Evolutionary conservation across 2,113 vertebrate species (phyloP).

Genomic region (Choloepus hoffmanni): DNA sequence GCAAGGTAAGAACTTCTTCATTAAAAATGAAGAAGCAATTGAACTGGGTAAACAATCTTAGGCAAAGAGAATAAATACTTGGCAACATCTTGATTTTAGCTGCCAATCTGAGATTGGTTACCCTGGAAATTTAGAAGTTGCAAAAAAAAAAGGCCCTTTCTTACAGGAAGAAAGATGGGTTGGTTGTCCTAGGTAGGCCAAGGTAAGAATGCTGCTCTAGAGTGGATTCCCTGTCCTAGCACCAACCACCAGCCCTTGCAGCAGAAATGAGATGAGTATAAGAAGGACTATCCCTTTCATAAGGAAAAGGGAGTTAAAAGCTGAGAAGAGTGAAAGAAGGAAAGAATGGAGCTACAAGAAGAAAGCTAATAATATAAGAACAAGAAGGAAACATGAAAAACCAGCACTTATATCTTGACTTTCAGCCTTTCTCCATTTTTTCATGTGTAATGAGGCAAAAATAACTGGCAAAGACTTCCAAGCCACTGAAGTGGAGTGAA

Average conservation of each 20-base stretch:
- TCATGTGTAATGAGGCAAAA: slow-evolving; percentile 41
- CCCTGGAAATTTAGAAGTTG: slow-evolving; percentile 39
- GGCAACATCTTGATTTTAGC: slow-evolving; percentile 59
- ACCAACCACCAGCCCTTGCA: background rate
- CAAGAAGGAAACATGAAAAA: slow-evolving; percentile 42
- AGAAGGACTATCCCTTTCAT: background rate
- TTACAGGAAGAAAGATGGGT: background rate
- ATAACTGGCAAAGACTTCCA: background rate
- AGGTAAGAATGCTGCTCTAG: background rate
- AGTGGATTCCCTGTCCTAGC: background rate
- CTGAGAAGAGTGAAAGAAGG: background rate
- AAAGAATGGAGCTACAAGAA: background rate
- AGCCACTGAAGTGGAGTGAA: background rate
- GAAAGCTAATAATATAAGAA: background rate
- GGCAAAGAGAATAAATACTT: slow-evolving; percentile 60
- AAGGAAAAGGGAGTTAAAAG: background rate
- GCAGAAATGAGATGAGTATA: background rate
- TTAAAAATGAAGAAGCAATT: slow-evolving; percentile 35
- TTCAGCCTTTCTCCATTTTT: slow-evolving; percentile 50
- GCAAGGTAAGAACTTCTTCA: too few species aligned
- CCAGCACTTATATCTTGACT: slow-evolving; percentile 16
- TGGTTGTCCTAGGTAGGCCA: background rate
- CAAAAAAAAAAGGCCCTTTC: slow-evolving; percentile 2
- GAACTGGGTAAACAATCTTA: slow-evolving; percentile 3
- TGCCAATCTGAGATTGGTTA: slow-evolving; percentile 48